Base-by-base conservation (phyloP, 2,797 vertebrate genomes). In the Peromyscus aztecus region DNA sequence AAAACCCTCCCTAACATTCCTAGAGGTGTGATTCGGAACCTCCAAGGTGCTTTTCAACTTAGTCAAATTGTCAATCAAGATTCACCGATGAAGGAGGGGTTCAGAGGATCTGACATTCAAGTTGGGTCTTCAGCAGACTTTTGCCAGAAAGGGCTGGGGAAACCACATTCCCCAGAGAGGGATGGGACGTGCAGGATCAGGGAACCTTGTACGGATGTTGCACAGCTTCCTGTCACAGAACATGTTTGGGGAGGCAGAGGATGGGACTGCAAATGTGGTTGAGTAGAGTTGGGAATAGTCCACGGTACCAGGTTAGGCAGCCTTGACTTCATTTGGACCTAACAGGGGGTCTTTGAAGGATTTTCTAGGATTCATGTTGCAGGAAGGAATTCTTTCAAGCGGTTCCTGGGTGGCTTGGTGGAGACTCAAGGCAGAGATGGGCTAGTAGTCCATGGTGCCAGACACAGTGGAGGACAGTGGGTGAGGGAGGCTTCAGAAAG, bases 371-470 rank as follows among this genome's bases (percentile, higher is more conserved):
- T 61, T n/a, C 34, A 12, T 8, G 21, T 43, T 46, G 52, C 21
- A 61, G 55, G 27, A 81, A 93, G 21, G 21, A 81, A 49, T 59
- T 73, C 75, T 63, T 59, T 0, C 14, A 43, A 49, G 37, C 9
- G 34, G 10, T 7, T 21, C 24, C 46, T 8, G 16, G 37, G 4
- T 19, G 21, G 40, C 17, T 21, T 24, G 31, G 55, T 37, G 10
- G 57, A 71, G 71, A 73, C 65, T 57, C 13, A 4, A 2, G 6
- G 31, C 27, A 78, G 87, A 57, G 55, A 34, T 7, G 3, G 13
- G 10, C 9, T 11, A n/a, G 31, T 11, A 5, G 29, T 27, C 4
- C 40, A 19, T 7, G 2, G 4, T 1, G 17, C 23, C 1, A 9
- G 57, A 21, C 3, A 5, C 3, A 5, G 67, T 16, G 73, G 61